Evolutionary conservation across 2,888 invertebrate genomes (phyloP), one percentile per base, ranked within the genome.

Genomic region (Bruchidius siliquastri): DNA sequence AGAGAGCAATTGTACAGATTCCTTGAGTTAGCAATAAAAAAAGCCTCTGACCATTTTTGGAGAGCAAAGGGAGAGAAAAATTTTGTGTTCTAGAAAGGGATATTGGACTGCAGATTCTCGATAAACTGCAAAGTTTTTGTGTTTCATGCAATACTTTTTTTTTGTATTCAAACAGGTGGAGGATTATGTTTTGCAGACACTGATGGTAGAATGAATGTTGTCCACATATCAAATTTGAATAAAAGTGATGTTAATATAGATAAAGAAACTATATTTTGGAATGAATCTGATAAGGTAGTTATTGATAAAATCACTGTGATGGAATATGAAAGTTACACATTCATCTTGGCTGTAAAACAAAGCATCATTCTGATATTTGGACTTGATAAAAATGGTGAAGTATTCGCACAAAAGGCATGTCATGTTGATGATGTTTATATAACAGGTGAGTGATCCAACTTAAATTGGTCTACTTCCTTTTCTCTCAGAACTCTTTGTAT

Each of bases 381-480:
- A 18, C 75, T 85, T 22, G 76, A 82, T 72, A 72, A 80, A n/a
- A 67, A 73, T 72, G 84, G 84, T 21, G 76, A 80, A 30, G 77
- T 84, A 67, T 79, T 83, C 73, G 83, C 82, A 75, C 79, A 79
- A 22, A 78, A 79, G 72, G 74, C 77, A 22, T 75, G 79, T 21
- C 78, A 82, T 76, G 80, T 81, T 13, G 81, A 83, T 30, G 81
- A 83, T 75, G 79, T 81, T 67, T 83, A 81, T 74, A 83, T 85
- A 26, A 82, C 84, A 77, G 84, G 85, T 84, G 77, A 72, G 68
- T n/a, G 13, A 20, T n/a, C n/a, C 2, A 67, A n/a, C 3, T 4
- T 71, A 70, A 69, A 22, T 22, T 71, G 49, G n/a, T n/a, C n/a
- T n/a, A n/a, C n/a, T n/a, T n/a, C n/a, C n/a, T n/a, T n/a, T n/a